Base-by-base conservation (phyloP, 2,797 vertebrate genomes). In the Petrocephalus sullivani region DNA sequence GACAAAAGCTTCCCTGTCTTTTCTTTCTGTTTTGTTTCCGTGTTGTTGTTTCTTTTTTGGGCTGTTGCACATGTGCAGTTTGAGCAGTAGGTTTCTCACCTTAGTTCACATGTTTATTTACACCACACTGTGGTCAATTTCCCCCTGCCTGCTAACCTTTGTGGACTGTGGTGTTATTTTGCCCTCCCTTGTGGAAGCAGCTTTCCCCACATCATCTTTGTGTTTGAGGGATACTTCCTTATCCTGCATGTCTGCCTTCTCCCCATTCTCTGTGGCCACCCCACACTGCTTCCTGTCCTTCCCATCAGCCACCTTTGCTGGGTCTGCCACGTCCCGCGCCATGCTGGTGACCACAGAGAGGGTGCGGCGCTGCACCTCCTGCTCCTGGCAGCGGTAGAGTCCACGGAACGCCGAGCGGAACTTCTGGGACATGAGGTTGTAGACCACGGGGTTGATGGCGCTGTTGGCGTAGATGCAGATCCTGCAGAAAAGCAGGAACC, bases 341-440 rank as follows among this genome's bases (percentile, higher is more conserved):
- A 91, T 88, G 61, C 92, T 94, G 90, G 90, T 95, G 49, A 93
- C 82, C 56, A 91, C 37, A 0, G 93, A 94, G 21, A 94, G 90
- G 0, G 91, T 92, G 16, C 88, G 90, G 23, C 93, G 95, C 9
- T 91, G 92, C 21, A 64, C 91, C 0, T 90, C 91, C 5, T 89
- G 91, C 12, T 90, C 90, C n/a, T 90, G 92, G 64, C 96, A 97
- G 2, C 91, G 93, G 93, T 96, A 97, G 64, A 97, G 94, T 3
- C 88, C 91, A 0, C 93, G 93, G 88, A 97, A 97, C 0, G 96
- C 96, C 0, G 90, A 94, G 86, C 94, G 95, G 89, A 97, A 97
- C 93, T 96, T 96, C 93, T 95, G 96, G 5, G 96, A 97, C 96
- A 96, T 96, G 87, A 95, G 95, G 87, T 96, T 97, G 93, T 97